Evolutionary conservation across 1,140 invertebrate genomes (phyloP), one percentile per base, ranked within the genome.

Genomic region (Kradibia gibbosae): DNA sequence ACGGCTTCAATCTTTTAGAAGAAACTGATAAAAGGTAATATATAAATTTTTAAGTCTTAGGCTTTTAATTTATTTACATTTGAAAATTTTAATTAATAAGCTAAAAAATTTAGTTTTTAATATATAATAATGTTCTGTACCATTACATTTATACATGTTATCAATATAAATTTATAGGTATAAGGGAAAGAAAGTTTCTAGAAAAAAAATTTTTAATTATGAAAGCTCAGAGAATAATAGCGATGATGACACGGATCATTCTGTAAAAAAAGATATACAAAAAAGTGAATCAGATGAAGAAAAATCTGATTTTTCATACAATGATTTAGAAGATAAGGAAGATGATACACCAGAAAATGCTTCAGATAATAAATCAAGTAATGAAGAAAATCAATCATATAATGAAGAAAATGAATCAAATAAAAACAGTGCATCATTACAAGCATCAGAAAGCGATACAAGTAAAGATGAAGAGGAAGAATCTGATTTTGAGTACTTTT

Each of bases 121-220:
- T 53, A 10, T 28, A 34, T 62, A 42, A 25, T 4, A 13, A 10
- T 67, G 28, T 42, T 67, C n/a, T n/a, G 25, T 67, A 65, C 20
- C 62, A 22, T 76, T 42, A 70, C 50, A 5, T 60, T 75, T 75
- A 71, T 36, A 62, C n/a, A 77, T 53, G 50, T 55, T 78, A 60
- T 62, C 83, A 7, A 53, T 60, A 15, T 74, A 80, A 67, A 76
- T 84, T 85, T 81, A 15, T 42, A 94, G 94, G 79, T 97, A 97
- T 89, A 93, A 93, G 67, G 96, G 95, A 0, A 93, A 94, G 91
- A 94, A 95, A 70, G 89, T 93, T 34, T 93, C 93, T 53, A 91
- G 93, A 57, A 93, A 93, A 84, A 89, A 92, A 67, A 79, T 92
- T 48, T 90, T 82, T 8, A 79, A 87, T 55, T 82, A 85, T 82